These are phyloP conservation scores for Mastomys natalensis DNA, from an alignment of 2,113 vertebrate species.

Conservation along the genomic window DNA sequence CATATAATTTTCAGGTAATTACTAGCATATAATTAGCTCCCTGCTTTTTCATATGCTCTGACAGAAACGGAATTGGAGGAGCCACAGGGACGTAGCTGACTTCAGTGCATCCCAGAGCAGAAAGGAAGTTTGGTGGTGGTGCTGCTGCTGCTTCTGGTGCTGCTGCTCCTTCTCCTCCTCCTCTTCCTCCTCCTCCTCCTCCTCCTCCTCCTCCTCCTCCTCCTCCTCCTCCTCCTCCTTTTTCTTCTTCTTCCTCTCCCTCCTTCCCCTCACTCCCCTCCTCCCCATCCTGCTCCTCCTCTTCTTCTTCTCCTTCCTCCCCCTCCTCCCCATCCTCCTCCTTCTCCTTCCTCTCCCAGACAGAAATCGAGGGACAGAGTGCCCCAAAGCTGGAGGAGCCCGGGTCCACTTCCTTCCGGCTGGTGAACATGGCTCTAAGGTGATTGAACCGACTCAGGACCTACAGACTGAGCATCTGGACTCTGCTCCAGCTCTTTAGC, in stretches of 20 bases:
- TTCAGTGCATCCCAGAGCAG: conserved; percentile 35
- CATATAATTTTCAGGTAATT: conserved; percentile 89
- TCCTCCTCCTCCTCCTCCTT: no score
- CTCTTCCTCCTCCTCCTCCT: no score
- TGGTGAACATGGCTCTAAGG: background rate
- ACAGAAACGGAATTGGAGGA: conserved; percentile 66
- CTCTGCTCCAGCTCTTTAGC: background rate
- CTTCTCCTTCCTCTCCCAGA: background rate
- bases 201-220: background rate
- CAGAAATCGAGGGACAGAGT: background rate
- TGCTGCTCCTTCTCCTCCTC: no score
- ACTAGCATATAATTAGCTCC: conserved; percentile 83
- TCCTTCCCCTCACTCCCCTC: no score
- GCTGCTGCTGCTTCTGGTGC: background rate
- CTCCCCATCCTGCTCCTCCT: no score
- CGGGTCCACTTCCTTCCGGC: background rate
- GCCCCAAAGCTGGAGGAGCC: background rate
- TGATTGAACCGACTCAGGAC: background rate
- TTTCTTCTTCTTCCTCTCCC: background rate
- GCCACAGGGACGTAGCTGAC: conserved; percentile 58
- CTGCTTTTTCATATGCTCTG: conserved; percentile 80
- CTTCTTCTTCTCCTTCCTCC: no score
- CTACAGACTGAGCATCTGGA: background rate
- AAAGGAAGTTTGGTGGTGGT: background rate
- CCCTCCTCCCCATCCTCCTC: no score